Conservation (phyloP, 2,797 vertebrate species). For the Tympanoctomys barrerae region DNA sequence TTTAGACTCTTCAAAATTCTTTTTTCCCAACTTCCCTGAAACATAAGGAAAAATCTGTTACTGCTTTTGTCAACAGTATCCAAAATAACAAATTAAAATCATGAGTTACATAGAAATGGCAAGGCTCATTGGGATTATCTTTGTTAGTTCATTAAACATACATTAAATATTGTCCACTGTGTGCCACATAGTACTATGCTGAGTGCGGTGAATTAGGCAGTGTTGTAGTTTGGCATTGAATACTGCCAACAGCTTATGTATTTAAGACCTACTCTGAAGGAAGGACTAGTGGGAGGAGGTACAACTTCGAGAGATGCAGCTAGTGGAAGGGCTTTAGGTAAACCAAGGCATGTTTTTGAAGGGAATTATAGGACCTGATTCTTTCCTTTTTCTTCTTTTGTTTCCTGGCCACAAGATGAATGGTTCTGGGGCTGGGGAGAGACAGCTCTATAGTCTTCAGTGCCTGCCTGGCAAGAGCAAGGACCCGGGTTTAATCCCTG, state of each 20-base stretch:
- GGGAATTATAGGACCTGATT: neutral
- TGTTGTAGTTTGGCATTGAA: neutral
- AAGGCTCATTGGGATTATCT: constrained; percentile 17
- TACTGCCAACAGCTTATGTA: neutral
- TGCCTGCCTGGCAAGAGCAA: too few species aligned
- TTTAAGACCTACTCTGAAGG: neutral
- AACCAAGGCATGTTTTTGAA: too few species aligned
- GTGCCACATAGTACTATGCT: neutral
- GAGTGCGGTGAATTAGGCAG: neutral
- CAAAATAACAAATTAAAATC: constrained; percentile 48
- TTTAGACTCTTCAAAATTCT: constrained; percentile 98
- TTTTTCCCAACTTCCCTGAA: constrained; percentile 98
- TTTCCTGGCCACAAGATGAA: neutral
- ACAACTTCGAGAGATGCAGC: neutral
- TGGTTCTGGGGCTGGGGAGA: too few species aligned
- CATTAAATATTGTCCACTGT: neutral
- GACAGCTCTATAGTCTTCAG: too few species aligned
- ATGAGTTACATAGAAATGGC: constrained; percentile 10
- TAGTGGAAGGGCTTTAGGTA: neutral
- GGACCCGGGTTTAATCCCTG: too few species aligned
- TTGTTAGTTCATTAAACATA: constrained; percentile 47
- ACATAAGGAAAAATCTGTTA: constrained; percentile 63
- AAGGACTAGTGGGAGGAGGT: neutral
- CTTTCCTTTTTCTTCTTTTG: neutral
- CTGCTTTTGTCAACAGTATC: constrained; percentile 28